Base-by-base conservation (phyloP, 1,140 invertebrate species). In the Listronotus bonariensis region DNA sequence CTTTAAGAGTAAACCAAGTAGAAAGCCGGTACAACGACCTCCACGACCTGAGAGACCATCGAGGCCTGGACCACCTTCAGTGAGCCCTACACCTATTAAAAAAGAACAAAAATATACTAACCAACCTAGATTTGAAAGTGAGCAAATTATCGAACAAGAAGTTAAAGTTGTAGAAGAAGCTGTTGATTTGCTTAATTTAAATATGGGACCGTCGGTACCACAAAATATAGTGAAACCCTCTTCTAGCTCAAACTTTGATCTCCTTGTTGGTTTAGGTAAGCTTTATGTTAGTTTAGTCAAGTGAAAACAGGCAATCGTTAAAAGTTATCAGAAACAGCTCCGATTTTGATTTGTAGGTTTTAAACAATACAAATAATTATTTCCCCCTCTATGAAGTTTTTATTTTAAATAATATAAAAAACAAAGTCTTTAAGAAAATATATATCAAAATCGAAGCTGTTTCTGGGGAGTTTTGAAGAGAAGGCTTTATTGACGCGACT, bases 221-320 rank as follows among this genome's bases (percentile, higher is more conserved):
- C 48, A 69, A 4, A 49, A 15, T 59, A 58, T 38, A 46, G 70
- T 72, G 58, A 71, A 59, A 59, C 48, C 61, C 65, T 68, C 75
- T 64, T 38, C 78, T 59, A 74, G 73, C 71, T 74, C 81, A 34
- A 83, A 84, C 70, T 84, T 87, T 70, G 88, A 90, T 80, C 77
- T 90, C 48, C 79, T 91, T 15, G 85, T 82, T 36, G 85, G 82
- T 20, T 85, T 88, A 60, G 78, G 68, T 34, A 62, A 62, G 18
- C 54, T 53, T 31, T 9, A 26, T 1, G 20, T 26, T 26, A 17
- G n/a, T n/a, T n/a, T n/a, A n/a, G n/a, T n/a, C n/a, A n/a, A n/a
- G n/a, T n/a, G n/a, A n/a, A n/a, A n/a, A n/a, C n/a, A n/a, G n/a
- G n/a, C n/a, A n/a, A n/a, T n/a, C n/a, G n/a, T n/a, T n/a, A n/a